Conservation (phyloP, 2,113 vertebrate species). For the Triplophysa tibetana region DNA sequence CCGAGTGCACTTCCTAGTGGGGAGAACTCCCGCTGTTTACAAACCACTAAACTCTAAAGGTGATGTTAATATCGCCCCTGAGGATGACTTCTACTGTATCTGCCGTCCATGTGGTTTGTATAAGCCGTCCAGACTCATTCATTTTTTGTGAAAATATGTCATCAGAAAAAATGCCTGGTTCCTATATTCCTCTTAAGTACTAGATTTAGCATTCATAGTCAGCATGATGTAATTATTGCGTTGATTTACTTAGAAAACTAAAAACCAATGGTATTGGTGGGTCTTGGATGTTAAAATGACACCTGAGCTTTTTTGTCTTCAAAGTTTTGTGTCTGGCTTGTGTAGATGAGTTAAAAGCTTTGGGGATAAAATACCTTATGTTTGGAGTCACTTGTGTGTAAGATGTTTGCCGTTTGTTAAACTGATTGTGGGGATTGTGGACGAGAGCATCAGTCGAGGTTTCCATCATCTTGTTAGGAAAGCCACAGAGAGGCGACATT, state of each 20-base stretch:
- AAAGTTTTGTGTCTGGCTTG: neutral
- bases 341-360: too few species aligned
- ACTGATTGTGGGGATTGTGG: neutral
- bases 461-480: neutral
- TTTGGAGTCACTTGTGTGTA: too few species aligned
- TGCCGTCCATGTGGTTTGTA: neutral
- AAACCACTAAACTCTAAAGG: neutral
- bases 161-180: too few species aligned
- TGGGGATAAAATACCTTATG: too few species aligned
- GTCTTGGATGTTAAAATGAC: too few species aligned
- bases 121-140: neutral
- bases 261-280: too few species aligned
- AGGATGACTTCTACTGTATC: neutral
- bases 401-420: neutral
- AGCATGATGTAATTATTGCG: too few species aligned
- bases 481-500: neutral
- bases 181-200: too few species aligned
- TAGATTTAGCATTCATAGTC: too few species aligned
- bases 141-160: neutral
- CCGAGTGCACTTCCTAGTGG: conserved; percentile 32
- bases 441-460: neutral
- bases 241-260: too few species aligned
- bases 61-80: neutral
- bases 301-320: neutral
- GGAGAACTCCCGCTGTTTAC: conserved; percentile 14